Conservation (phyloP, 2,797 vertebrate genomes). For the Artibeus lituratus region DNA sequence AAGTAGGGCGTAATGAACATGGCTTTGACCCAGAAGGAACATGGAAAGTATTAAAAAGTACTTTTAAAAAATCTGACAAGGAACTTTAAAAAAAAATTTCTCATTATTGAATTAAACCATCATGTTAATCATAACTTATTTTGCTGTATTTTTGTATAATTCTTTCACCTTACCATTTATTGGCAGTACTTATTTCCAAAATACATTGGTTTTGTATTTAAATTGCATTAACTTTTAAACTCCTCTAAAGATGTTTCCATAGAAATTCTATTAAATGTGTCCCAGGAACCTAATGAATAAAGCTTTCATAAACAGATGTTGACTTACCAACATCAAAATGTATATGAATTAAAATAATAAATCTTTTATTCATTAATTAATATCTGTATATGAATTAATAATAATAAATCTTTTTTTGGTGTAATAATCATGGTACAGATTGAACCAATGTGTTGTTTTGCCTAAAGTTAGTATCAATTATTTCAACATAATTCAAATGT, state of each 20-base stretch:
- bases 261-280: not conserved
- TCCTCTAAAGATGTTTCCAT: not conserved
- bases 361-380: too few relatives aligned
- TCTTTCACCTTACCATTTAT: not conserved
- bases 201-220: not conserved
- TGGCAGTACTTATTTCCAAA: not conserved
- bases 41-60: not conserved
- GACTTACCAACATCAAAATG: not conserved
- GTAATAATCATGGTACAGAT: not conserved
- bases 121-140: not conserved
- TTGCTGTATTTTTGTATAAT: not conserved
- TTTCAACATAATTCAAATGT: not conserved
- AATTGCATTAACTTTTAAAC: not conserved
- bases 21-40: not conserved
- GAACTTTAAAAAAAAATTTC: not conserved
- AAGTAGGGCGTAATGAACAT: not conserved
- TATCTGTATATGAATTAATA: not conserved
- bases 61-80: not conserved
- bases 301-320: not conserved
- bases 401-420: not conserved
- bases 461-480: not conserved
- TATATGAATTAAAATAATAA: not conserved
- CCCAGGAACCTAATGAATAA: not conserved
- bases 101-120: not conserved
- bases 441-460: not conserved